Evolutionary conservation across 2,888 invertebrate genomes (phyloP).

Genomic region (Melinaea marsaeus): DNA sequence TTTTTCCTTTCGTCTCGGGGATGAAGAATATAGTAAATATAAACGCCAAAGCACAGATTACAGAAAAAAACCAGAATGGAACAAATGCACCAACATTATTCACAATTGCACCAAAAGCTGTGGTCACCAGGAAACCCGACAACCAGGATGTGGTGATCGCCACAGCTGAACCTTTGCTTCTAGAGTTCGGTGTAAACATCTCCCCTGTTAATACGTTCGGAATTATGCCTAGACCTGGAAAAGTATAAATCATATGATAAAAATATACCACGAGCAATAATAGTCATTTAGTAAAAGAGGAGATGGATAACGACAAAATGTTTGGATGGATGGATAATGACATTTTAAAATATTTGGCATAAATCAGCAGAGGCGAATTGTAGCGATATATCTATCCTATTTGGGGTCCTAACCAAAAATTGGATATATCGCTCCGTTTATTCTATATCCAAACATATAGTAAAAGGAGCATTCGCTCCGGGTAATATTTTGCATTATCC

Average conservation of each 20-base stretch:
- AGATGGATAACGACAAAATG: no score
- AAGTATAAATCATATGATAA: background rate
- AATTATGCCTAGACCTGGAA: constrained; percentile 36
- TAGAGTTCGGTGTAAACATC: constrained; percentile 35
- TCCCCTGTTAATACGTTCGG: constrained; percentile 34
- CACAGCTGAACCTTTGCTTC: constrained; percentile 34
- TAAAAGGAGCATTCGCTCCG: no score
- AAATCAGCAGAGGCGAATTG: no score
- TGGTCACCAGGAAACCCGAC: constrained; percentile 30
- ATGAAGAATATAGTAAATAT: constrained; percentile 81
- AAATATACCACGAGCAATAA: background rate
- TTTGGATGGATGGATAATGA: no score
- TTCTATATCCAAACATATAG: no score
- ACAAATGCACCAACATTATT: constrained; percentile 74
- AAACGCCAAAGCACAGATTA: constrained; percentile 60
- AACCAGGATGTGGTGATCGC: constrained; percentile 28
- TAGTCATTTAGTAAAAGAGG: background rate
- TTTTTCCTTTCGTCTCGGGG: constrained; percentile 89
- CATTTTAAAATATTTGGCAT: no score
- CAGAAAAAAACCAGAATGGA: constrained; percentile 81
- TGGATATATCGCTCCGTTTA: no score
- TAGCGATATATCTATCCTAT: no score
- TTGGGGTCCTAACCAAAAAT: no score
- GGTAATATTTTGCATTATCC: no score
- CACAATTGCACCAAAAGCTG: constrained; percentile 30